phyloP scores from a whole-genome alignment of 1,140 invertebrate genomes.

The Saccostrea echinata region DNA sequence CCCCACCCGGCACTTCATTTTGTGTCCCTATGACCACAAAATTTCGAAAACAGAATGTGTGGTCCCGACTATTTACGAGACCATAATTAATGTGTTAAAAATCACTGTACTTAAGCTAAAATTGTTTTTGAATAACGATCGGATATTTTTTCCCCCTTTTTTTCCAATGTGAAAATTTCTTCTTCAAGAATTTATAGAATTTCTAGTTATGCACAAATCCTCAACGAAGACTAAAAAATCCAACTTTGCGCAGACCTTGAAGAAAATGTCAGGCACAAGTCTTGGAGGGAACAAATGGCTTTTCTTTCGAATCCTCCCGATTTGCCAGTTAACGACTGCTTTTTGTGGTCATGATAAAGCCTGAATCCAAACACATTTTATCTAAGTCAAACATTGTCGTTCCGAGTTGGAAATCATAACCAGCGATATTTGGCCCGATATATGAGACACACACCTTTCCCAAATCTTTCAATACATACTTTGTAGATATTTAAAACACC shows the following conservation, averaged over 20 bases:
- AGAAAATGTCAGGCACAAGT: background rate
- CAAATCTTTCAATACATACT: constrained; percentile 39
- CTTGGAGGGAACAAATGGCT: background rate
- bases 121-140: background rate
- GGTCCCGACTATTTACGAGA: background rate
- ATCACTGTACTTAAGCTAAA: background rate
- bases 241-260: background rate
- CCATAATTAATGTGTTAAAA: background rate
- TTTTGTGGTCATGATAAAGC: background rate
- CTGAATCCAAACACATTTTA: constrained; percentile 29
- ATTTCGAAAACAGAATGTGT: background rate
- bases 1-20: constrained; percentile 46
- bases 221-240: background rate
- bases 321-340: background rate
- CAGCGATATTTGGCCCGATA: constrained; percentile 26
- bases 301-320: background rate
- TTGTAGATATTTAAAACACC: constrained; percentile 29
- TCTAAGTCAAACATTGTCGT: constrained; percentile 41
- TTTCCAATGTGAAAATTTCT: background rate
- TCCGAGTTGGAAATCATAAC: background rate
- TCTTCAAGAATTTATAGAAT: no score
- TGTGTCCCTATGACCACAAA: constrained; percentile 19
- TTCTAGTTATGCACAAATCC: no score
- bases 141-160: background rate
- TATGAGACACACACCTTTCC: constrained; percentile 16